Conservation (phyloP, 2,797 vertebrate genomes). For the Onychomys arenicola region DNA sequence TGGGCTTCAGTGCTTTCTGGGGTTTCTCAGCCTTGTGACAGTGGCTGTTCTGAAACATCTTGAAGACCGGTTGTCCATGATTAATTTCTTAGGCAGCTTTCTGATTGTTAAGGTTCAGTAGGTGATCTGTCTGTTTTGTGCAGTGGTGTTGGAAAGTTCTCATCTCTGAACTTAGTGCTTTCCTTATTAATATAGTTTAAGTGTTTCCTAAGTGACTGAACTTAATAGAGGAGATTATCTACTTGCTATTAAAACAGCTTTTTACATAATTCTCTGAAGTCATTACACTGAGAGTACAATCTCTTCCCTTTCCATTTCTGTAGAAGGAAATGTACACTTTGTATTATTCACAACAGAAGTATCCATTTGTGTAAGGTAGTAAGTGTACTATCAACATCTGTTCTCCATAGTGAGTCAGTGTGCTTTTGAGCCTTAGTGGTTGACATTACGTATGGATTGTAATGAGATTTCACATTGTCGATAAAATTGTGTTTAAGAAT, state of each 20-base stretch:
- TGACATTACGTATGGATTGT: constrained; percentile 8
- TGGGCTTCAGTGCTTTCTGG: not conserved
- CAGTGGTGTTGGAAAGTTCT: not conserved
- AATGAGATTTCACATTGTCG: constrained; percentile 53
- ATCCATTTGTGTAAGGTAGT: not conserved
- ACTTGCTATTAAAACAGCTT: constrained; percentile 19
- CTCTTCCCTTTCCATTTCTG: not conserved
- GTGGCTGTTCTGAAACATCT: not conserved
- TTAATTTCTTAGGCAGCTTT: constrained; percentile 44
- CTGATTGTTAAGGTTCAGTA: not conserved
- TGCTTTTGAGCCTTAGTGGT: constrained; percentile 36
- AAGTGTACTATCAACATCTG: not conserved
- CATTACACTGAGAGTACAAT: not conserved
- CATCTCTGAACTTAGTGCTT: constrained; percentile 14
- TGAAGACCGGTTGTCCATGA: not conserved
- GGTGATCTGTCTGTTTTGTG: not conserved
- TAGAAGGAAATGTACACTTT: not conserved
- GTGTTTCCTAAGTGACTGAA: not conserved
- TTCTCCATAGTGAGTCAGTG: constrained; percentile 37
- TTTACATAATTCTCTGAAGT: constrained; percentile 35
- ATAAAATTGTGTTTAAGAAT: constrained; percentile 52
- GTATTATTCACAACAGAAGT: not conserved
- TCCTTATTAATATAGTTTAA: constrained; percentile 2
- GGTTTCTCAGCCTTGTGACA: not conserved
- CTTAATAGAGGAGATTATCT: not conserved